phyloP scores from a whole-genome alignment of 23 tunicate genomes.

The Oikopleura albicans region DNA sequence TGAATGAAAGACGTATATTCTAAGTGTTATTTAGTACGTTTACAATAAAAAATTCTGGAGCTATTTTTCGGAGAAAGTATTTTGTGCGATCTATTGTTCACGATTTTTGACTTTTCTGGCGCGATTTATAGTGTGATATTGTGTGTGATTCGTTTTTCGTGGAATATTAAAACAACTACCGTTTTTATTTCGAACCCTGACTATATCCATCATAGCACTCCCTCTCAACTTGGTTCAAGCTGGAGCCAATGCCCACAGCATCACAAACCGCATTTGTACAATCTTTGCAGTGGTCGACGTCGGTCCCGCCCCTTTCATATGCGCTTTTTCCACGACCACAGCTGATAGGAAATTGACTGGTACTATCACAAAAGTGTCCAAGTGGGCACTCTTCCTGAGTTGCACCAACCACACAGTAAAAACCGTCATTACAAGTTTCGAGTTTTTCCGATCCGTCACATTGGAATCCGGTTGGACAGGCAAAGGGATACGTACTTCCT shows the following conservation, averaged over 20 bases:
- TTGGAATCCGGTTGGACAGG: not conserved
- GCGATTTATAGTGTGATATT: too few relatives aligned
- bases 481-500: not conserved
- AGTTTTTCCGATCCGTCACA: not conserved
- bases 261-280: not conserved
- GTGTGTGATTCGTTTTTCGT: too few relatives aligned
- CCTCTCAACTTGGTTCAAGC: not conserved
- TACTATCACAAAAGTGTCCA: not conserved
- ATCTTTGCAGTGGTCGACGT: not conserved
- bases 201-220: not conserved
- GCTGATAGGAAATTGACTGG: not conserved
- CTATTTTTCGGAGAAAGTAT: too few relatives aligned
- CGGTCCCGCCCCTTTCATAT: not conserved
- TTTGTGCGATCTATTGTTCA: too few relatives aligned
- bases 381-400: not conserved
- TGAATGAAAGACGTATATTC: too few relatives aligned
- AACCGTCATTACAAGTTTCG: not conserved
- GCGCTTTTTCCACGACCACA: not conserved
- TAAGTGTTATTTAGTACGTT: too few relatives aligned
- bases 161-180: too few relatives aligned
- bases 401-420: not conserved
- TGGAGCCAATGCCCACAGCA: not conserved
- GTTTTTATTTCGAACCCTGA: too few relatives aligned
- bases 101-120: too few relatives aligned
- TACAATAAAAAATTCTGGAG: too few relatives aligned